Conservation (phyloP, 1,140 invertebrate genomes). For the Melanaphis sacchari region DNA sequence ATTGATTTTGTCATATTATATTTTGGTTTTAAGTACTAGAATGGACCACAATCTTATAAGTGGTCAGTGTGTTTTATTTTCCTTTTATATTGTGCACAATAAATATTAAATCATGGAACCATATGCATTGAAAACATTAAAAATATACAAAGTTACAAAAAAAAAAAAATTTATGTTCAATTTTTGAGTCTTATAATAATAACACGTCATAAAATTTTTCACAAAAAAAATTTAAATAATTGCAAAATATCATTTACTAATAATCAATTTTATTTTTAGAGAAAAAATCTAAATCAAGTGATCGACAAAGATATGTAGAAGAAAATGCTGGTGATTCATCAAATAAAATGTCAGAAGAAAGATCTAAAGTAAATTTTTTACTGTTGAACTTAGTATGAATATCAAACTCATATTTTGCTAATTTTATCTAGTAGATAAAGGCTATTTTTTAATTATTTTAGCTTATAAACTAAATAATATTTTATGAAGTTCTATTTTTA, state of each 20-base stretch:
- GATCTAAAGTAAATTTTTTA: background rate
- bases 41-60: background rate
- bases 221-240: background rate
- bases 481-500: background rate
- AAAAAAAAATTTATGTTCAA: no score
- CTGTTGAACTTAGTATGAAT: background rate
- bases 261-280: conserved; percentile 21
- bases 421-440: background rate
- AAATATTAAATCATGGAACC: background rate
- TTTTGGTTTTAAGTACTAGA: background rate
- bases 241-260: background rate
- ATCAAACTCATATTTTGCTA: background rate
- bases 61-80: background rate
- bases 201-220: no score
- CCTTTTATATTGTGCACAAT: background rate
- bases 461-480: background rate
- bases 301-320: background rate
- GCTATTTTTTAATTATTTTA: background rate
- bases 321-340: background rate
- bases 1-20: background rate
- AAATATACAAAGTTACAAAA: no score
- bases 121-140: background rate
- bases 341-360: background rate
- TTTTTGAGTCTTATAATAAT: background rate
- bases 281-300: background rate